phyloP scores from a whole-genome alignment of 2,113 vertebrate species.

The Chelonoidis abingdonii region DNA sequence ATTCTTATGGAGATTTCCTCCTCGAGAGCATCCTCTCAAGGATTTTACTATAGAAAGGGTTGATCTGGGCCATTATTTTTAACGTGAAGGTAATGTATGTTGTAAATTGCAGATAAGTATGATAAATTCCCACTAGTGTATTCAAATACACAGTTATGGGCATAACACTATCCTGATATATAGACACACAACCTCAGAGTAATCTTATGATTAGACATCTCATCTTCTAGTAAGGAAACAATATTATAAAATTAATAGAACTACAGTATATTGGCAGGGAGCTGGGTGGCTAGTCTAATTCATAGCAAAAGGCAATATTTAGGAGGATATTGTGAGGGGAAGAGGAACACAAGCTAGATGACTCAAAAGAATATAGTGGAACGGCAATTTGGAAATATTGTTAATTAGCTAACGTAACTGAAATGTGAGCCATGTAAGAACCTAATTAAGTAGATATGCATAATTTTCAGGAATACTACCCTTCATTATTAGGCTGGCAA shows the following conservation, averaged over 20 bases:
- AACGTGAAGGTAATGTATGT: background rate
- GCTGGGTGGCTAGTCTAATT: slow-evolving; percentile 14
- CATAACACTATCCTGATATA: slow-evolving; percentile 41
- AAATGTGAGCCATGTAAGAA: slow-evolving; percentile 63
- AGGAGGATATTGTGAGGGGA: background rate
- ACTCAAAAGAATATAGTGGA: slow-evolving; percentile 22
- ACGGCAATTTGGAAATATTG: slow-evolving; percentile 50
- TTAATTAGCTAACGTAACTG: slow-evolving; percentile 66
- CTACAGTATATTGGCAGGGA: slow-evolving; percentile 36
- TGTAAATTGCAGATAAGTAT: slow-evolving; percentile 1
- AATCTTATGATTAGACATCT: slow-evolving; percentile 49
- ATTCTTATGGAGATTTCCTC: background rate
- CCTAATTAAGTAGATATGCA: slow-evolving; percentile 60
- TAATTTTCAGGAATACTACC: slow-evolving; percentile 10
- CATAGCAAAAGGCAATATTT: background rate
- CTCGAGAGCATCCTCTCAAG: background rate
- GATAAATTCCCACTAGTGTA: slow-evolving; percentile 9
- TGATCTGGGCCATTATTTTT: background rate
- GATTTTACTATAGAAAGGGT: background rate
- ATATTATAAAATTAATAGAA: slow-evolving; percentile 47
- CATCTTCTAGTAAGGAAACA: slow-evolving; percentile 31
- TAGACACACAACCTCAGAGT: slow-evolving; percentile 35
- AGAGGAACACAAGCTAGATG: slow-evolving; percentile 12
- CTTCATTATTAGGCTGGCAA: slow-evolving; percentile 15
- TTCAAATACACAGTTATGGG: slow-evolving; percentile 22